Evolutionary conservation across 2,797 vertebrate genomes (phyloP), one percentile per base, ranked within the genome.

Genomic region (Onychomys leucogaster): DNA sequence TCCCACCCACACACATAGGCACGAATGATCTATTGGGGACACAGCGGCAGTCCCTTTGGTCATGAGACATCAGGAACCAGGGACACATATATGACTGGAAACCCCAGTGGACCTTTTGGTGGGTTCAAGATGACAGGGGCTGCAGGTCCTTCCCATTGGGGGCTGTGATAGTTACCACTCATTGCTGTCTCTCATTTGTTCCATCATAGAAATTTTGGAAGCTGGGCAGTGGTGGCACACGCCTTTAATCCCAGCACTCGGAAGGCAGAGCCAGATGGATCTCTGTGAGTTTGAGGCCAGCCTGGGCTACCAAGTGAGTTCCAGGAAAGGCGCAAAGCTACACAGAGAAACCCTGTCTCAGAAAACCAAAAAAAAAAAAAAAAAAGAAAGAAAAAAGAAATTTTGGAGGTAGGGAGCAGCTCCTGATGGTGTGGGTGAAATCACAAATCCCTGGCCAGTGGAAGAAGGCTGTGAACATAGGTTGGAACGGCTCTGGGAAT

Each of bases 1-100:
- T 73, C 34, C 67, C 25, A 43, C 89, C 89, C 55, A 57, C 69
- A 78, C 6, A 32, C 43, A 3, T 19, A 71, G 93, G 19, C 76
- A 73, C 29, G 90, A 92, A 83, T 90, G 76, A 71, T 27, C 59
- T 73, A 43, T 12, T 2, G 41, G 86, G 41, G 89, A 84, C 61
- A 52, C 78, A 95, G 85, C 32, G 6, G 6, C 14, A 1, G 37
- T 78, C 43, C 59, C 92, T 95, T 86, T 91, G 94, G 91, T 94
- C 61, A 7, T 6, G 73, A 81, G 61, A 41, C 71, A 82, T 59
- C 37, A 69, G 75, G 82, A 85, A 16, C 29, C 17, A 2, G 32
- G 52, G 59, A 49, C 8, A n/a, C 32, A 21, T 81, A 84, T 46
- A 46, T 59, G 55, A 87, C 21, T 25, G 43, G 89, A 94, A 82